phyloP scores from a whole-genome alignment of 2,888 invertebrate species.

The Lamellibrachia satsuma region DNA sequence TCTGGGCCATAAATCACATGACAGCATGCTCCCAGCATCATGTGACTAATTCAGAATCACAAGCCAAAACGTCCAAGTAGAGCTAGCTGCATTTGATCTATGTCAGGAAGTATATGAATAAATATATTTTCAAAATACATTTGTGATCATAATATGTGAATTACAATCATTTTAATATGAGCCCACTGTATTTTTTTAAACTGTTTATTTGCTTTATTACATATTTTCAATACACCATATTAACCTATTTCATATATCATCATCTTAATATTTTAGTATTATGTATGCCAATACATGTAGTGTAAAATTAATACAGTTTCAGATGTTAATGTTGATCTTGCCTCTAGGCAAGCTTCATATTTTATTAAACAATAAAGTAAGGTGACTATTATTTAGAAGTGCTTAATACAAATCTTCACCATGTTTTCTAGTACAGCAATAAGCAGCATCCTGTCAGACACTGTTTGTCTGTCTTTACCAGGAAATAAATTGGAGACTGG shows the following conservation, averaged over 20 bases:
- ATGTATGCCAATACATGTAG: background rate
- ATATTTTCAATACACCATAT: background rate
- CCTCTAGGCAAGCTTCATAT: background rate
- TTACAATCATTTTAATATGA: background rate
- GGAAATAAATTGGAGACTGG: background rate
- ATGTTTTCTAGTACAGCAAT: background rate
- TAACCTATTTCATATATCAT: background rate
- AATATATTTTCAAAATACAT: slow-evolving; percentile 7
- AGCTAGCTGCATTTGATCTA: background rate
- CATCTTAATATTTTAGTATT: background rate
- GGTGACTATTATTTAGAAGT: background rate
- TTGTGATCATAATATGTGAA: background rate
- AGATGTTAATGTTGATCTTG: background rate
- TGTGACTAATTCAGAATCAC: background rate
- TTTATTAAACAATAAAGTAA: too few relatives aligned
- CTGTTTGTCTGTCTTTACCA: background rate
- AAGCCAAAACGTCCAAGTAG: background rate
- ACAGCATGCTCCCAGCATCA: background rate
- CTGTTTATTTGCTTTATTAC: too few relatives aligned
- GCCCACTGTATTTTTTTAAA: background rate
- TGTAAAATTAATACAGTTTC: background rate
- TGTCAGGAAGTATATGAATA: background rate
- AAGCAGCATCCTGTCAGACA: background rate
- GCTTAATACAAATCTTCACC: background rate
- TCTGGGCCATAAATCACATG: background rate